Evolutionary conservation across 2,888 invertebrate genomes (phyloP).

Genomic region (Ormia ochracea): DNA sequence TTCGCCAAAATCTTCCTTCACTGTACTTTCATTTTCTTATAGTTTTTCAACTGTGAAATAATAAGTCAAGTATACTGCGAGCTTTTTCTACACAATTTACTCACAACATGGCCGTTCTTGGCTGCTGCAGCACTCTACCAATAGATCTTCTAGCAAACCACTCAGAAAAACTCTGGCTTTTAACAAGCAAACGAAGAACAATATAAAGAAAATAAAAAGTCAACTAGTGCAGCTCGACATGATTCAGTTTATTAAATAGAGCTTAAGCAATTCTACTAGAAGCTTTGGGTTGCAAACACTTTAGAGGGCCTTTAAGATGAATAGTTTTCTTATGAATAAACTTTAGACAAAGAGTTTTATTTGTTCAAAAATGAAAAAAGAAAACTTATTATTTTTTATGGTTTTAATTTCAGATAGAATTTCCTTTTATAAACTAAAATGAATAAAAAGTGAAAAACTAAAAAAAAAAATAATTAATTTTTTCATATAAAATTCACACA

Average conservation of each 20-base stretch:
- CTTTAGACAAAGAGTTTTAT: neutral
- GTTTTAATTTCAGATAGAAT: neutral
- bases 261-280: constrained; percentile 22
- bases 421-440: neutral
- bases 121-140: neutral
- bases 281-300: neutral
- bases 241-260: constrained; percentile 40
- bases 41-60: no score
- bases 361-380: neutral
- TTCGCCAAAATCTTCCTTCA: no score
- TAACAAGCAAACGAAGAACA: neutral
- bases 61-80: no score
- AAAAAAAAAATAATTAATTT: neutral
- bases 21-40: no score
- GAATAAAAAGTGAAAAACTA: neutral
- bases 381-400: neutral
- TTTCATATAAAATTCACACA: neutral
- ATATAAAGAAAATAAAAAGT: neutral
- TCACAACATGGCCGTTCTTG: neutral
- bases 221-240: neutral
- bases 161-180: neutral
- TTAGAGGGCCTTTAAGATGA: neutral
- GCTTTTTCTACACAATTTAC: no score
- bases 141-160: neutral
- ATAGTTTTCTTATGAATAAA: neutral